Evolutionary conservation across 2,888 invertebrate genomes (phyloP), one percentile per base, ranked within the genome.

Genomic region (Magallana nippona): DNA sequence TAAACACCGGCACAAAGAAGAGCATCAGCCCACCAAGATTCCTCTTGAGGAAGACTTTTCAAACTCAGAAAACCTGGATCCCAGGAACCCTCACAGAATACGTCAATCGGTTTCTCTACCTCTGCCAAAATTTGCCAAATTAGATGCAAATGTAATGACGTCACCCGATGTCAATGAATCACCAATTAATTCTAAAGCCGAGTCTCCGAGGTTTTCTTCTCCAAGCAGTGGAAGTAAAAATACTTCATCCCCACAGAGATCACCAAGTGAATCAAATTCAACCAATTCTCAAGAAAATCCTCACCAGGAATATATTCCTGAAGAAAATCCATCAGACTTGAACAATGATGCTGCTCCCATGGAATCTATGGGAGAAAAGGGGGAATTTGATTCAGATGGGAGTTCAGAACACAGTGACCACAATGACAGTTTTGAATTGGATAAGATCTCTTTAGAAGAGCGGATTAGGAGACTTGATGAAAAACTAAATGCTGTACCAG

Each of bases 381-480:
- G 87, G 82, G 91, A 89, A 78, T 81, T 81, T 60, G 84, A 84
- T 78, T 79, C 82, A 11, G 79, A 82, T 57, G 82, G 56, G 17
- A 79, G 71, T 77, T 71, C 83, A n/a, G 83, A 83, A 13, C 82
- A 83, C 27, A 87, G 86, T 55, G 88, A 88, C 60, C 83, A 58
- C 17, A 83, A 83, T 58, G 82, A 85, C 78, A 85, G 84, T 79
- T 83, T 87, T 78, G 79, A 78, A 71, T 83, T 91, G 44, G 89
- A 90, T 79, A 88, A 89, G 87, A 95, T 95, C 10, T 96, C 97
- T 44, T 95, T 98, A 89, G 98, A 98, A 93, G 98, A 98, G 94
- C 96, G 98, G 88, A 97, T 99, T 91, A 96, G 97, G 88, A 97
- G 97, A 82, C 95, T 99, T 84, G 98, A 98, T 94, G 98, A 98